A percentile compares a stretch with the other conserved stretches of the same genome.
These are phyloP conservation scores for Pammene aurita DNA, from an alignment of 2,888 invertebrate species.

Conservation along the genomic window DNA sequence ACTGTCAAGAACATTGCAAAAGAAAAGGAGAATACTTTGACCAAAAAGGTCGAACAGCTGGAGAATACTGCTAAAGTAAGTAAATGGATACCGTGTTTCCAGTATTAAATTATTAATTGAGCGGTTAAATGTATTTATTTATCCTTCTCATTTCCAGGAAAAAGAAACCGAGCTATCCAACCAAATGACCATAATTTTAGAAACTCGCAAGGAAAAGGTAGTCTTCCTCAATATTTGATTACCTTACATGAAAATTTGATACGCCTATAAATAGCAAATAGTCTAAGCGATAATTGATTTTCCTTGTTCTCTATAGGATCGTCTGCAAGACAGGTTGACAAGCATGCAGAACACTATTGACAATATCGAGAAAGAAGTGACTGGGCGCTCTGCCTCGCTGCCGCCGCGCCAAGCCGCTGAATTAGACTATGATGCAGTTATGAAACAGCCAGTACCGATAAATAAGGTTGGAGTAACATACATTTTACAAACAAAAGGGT, in stretches of 20 bases:
- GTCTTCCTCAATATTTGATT: too few species aligned
- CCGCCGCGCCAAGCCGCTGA: conserved; percentile 48
- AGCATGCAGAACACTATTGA: conserved; percentile 65
- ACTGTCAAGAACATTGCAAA: conserved; percentile 47
- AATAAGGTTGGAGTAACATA: conserved; percentile 37
- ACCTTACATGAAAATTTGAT: too few species aligned
- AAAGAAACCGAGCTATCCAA: conserved; percentile 60
- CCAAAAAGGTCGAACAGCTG: conserved; percentile 49
- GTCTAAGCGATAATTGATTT: neutral
- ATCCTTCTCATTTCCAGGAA: conserved; percentile 48
- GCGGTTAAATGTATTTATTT: neutral
- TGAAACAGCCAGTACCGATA: conserved; percentile 49
- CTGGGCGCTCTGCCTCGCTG: conserved; percentile 47
- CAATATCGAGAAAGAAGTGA: conserved; percentile 68
- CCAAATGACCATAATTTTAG: conserved; percentile 59
- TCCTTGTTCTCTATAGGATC: conserved; percentile 51
- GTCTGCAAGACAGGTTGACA: conserved; percentile 59
- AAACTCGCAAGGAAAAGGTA: conserved; percentile 64
- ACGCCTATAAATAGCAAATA: neutral
- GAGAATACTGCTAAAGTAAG: conserved; percentile 50
- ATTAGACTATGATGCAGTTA: conserved; percentile 57
- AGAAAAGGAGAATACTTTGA: conserved; percentile 49
- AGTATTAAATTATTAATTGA: neutral
- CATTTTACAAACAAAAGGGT: neutral
- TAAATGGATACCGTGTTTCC: neutral